Evolutionary conservation across 2,888 invertebrate genomes (phyloP), one percentile per base, ranked within the genome.

Genomic region (Neoitamus cyanurus): DNA sequence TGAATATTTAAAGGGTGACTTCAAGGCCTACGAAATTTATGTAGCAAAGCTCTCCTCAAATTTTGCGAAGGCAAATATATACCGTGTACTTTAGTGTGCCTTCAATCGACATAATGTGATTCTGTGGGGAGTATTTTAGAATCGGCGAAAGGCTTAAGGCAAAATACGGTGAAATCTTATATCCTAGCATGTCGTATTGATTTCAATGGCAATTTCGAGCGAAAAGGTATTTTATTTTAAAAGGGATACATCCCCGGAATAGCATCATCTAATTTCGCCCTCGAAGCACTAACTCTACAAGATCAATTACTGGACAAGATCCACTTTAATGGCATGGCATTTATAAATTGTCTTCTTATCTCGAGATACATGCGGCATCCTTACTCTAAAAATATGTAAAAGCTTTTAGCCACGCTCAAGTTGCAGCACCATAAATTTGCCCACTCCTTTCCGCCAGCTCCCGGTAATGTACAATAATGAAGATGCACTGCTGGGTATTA

Each of bases 401-500:
- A 58, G 58, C 58, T 58, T 58, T 58, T 58, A 58, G 25, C 58
- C 25, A 20, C 20, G 58, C 58, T 58, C 25, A 25, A 58, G 15
- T 25, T 58, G 20, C 9, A 20, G 58, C 58, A 58, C 20, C 58
- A 73, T 73, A 73, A 73, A 73, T 73, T 20, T 73, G 20, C 36
- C 31, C 73, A 25, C 58, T 9, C 31, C 20, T 73, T 73, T 72
- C 31, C 73, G 15, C 20, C 20, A 4, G 15, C 15, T 15, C 72
- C 30, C 6, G 15, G 34, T 36, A 36, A 73, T 36, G 36, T 58
- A 25, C 25, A 20, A 36, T 73, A 73, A 73, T 73, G 31, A 34
- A 73, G 73, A 73, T 73, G 73, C 73, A 34, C 34, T 36, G 36
- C 15, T 15, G 36, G 20, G 36, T 73, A 36, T 73, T 73, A 73